Percentiles rank a stretch among this genome's conserved stretches.
Evolutionary conservation across 2,888 invertebrate genomes (phyloP).

Genomic region (Euproctis similis): DNA sequence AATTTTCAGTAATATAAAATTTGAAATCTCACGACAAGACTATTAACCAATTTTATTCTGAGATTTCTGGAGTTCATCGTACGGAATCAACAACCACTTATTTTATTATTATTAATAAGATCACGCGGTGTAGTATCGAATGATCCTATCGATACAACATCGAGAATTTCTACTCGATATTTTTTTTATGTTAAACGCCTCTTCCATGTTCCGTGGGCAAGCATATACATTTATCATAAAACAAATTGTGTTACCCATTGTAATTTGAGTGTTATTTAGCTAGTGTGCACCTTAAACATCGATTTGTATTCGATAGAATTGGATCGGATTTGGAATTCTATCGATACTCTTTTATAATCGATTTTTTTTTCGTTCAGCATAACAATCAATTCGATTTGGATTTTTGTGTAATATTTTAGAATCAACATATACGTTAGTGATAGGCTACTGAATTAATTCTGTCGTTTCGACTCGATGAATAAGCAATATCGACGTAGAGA

Average conservation of each 20-base stretch:
- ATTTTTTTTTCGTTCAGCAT: slow-evolving; percentile 5
- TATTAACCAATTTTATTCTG: slow-evolving; percentile 3
- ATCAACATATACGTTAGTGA: slow-evolving; percentile 13
- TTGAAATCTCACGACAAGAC: background rate
- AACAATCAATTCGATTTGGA: slow-evolving; percentile 6
- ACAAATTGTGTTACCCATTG: slow-evolving; percentile 50
- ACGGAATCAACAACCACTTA: slow-evolving; percentile 15
- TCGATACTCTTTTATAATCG: slow-evolving; percentile 10
- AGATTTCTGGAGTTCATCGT: slow-evolving; percentile 11
- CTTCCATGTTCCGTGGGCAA: slow-evolving; percentile 38
- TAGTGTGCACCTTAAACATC: slow-evolving; percentile 18
- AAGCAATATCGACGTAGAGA: slow-evolving; percentile 11
- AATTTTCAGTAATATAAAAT: background rate
- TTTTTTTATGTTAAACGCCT: slow-evolving; percentile 38
- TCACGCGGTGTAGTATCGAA: slow-evolving; percentile 22
- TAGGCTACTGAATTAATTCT: slow-evolving; percentile 22
- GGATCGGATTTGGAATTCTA: slow-evolving; percentile 8
- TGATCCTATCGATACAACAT: slow-evolving; percentile 18
- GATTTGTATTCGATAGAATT: slow-evolving; percentile 17
- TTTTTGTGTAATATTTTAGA: slow-evolving; percentile 17
- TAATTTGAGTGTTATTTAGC: slow-evolving; percentile 43
- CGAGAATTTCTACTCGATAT: slow-evolving; percentile 8
- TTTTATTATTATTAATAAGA: slow-evolving; percentile 29
- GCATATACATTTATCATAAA: slow-evolving; percentile 44
- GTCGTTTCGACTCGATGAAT: slow-evolving; percentile 9